Evolutionary conservation across 1,140 invertebrate species (phyloP), one percentile per base, ranked within the genome.

Genomic region (Drosophila virilis): DNA sequence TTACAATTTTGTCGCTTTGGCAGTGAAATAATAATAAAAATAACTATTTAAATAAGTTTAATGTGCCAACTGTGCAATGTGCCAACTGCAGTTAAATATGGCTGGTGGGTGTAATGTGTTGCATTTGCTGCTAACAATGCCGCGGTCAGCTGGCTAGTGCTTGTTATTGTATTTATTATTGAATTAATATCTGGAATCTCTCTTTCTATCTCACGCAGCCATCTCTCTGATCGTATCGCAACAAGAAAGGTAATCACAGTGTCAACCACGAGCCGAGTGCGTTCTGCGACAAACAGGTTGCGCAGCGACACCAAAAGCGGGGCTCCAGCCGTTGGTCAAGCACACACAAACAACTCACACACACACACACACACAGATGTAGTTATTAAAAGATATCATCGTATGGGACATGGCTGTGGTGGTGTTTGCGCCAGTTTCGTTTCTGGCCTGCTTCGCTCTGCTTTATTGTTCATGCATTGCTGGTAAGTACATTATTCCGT

Each of bases 181-280:
- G 22, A 28, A 28, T 28, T 28, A 28, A 28, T 28, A 28, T 5
- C 5, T 28, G 22, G 42, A 15, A 15, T 45, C 42, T 45, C 13
- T 8, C 22, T 48, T 22, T 48, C 13, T 38, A n/a, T 40, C 28
- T 84, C 81, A 80, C 80, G 68, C 43, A 60, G 12, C 8, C 82
- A 86, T 40, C 82, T 61, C 75, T 61, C 42, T 54, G 32, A 43
- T 28, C 22, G 55, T 35, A 35, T 59, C 43, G 54, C 68, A 80
- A 74, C 80, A 68, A 78, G 81, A 85, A 88, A 74, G 76, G 80
- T 88, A 88, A 88, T 89, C 83, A 78, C 69, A 83, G 84, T 83
- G 79, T 88, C 82, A 79, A 76, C 71, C 55, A 54, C 62, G 77
- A 69, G 65, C 67, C 65, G 64, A 80, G 54, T 67, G 79, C 78